A percentile compares a stretch with the other conserved stretches of the same genome.
Conservation (phyloP, 2,888 invertebrate genomes). For the Zelleria hepariella region DNA sequence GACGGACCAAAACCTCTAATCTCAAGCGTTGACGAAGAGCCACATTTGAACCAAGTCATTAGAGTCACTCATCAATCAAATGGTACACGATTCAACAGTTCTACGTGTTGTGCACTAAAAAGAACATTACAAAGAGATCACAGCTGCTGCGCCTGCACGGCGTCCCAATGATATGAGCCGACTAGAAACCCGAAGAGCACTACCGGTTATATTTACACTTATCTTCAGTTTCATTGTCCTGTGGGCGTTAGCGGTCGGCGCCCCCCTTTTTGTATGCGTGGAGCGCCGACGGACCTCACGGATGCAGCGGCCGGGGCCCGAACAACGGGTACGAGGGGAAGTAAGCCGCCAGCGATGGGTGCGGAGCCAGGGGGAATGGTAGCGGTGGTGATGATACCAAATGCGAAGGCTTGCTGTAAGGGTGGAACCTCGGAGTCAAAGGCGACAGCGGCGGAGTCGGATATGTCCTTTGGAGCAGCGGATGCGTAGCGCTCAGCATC, state of each 20-base stretch:
- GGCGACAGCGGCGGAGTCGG: conserved; percentile 93
- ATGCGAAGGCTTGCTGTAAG: conserved; percentile 88
- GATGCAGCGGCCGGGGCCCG: conserved; percentile 77
- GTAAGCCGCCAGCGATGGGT: conserved; percentile 85
- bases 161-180: conserved; percentile 65
- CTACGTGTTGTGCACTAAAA: conserved; percentile 39
- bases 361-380: conserved; percentile 77
- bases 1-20: conserved; percentile 18
- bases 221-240: conserved; percentile 57
- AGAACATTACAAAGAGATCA: conserved; percentile 67
- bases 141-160: conserved; percentile 58
- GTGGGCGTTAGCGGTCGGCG: conserved; percentile 67
- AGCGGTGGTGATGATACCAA: conserved; percentile 78
- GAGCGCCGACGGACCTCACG: conserved; percentile 84
- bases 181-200: conserved; percentile 53
- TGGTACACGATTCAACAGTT: background rate
- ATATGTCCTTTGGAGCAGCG: conserved; percentile 85
- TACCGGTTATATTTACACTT: conserved; percentile 59
- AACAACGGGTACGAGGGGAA: conserved; percentile 92
- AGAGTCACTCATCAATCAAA: background rate
- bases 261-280: conserved; percentile 77
- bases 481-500: conserved; percentile 81
- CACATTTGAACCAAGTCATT: background rate
- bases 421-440: conserved; percentile 86
- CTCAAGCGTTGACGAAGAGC: background rate